These are phyloP conservation scores for Chrysina gloriosa DNA, from an alignment of 2,888 invertebrate species.

Conservation along the genomic window DNA sequence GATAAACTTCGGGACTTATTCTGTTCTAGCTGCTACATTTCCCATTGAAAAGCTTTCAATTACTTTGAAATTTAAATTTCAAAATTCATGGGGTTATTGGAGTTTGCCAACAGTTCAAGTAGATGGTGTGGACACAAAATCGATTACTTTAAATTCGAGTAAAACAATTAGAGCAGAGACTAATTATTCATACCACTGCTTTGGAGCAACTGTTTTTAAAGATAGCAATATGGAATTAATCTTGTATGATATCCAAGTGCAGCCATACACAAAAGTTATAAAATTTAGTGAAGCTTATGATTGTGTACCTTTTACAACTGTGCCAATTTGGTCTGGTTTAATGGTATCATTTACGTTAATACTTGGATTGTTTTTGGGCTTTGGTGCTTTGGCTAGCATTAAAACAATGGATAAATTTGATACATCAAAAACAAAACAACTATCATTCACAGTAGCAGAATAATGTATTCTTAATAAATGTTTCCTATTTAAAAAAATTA, in stretches of 20 bases:
- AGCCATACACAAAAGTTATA: conserved; percentile 61
- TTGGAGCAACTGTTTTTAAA: conserved; percentile 58
- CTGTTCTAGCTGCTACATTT: conserved; percentile 57
- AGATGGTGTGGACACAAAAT: conserved; percentile 44
- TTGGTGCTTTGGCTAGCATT: conserved; percentile 77
- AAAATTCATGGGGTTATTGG: conserved; percentile 60
- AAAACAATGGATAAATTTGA: conserved; percentile 87
- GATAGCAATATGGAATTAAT: conserved; percentile 58
- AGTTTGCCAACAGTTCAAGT: conserved; percentile 58
- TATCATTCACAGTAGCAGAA: conserved; percentile 68
- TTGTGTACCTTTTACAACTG: conserved; percentile 80
- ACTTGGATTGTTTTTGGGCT: conserved; percentile 73
- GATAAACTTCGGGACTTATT: conserved; percentile 49
- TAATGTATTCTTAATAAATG: conserved; percentile 53
- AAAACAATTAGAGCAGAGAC: conserved; percentile 53
- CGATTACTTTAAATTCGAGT: conserved; percentile 35
- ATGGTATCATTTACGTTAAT: conserved; percentile 73
- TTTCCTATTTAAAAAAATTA: too few relatives aligned
- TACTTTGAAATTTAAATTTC: conserved; percentile 59
- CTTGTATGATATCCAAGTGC: conserved; percentile 64
- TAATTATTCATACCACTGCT: conserved; percentile 66
- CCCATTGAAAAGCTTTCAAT: conserved; percentile 58
- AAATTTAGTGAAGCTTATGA: conserved; percentile 73
- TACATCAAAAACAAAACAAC: conserved; percentile 82
- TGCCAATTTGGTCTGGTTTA: conserved; percentile 80